Evolutionary conservation across 2,888 invertebrate genomes (phyloP), one percentile per base, ranked within the genome.

Genomic region (Zaprionus obscuricornis): DNA sequence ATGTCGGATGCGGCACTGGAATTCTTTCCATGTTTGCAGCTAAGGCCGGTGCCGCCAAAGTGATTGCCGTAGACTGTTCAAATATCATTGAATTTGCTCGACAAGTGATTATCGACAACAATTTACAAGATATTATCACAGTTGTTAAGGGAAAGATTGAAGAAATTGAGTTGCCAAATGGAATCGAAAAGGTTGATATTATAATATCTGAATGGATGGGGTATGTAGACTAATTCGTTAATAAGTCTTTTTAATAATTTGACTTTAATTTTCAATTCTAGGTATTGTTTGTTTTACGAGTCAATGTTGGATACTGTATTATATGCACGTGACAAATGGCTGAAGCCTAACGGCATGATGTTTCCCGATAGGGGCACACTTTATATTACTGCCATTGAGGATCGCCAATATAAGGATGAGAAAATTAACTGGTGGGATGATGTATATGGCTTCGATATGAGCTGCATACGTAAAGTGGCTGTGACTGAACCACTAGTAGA

Each of bases 391-490:
- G 96, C 96, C 14, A 96, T 97, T 58, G 96, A 97, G 90, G 99
- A 99, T 90, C 93, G 99, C 13, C 99, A 99, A 91, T 99, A 99
- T 91, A 99, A 99, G 91, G 99, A 99, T 88, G 99, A 99, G 91
- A 99, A 99, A 91, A 99, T 99, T 81, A 98, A 99, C 91, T 99
- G 99, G 98, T 99, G 99, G 99, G 98, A 99, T 88, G 97, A 97
- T 91, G 99, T 99, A 1, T 99, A 99, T 87, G 99, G 99, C 42
- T 99, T 99, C 89, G 97, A 99, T 90, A 99, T 99, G 99, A 97
- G 97, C 81, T 97, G 97, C 78, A 99, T 99, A 89, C 93, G 98
- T 47, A 96, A 98, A 91, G 97, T 99, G 63, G 99, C 99, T 11
- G 98, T 99, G 73, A 96, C 96, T 26, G 99, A 99, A 91, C 99